Conservation (phyloP, 2,888 invertebrate genomes). For the Agriopis aurantiaria region DNA sequence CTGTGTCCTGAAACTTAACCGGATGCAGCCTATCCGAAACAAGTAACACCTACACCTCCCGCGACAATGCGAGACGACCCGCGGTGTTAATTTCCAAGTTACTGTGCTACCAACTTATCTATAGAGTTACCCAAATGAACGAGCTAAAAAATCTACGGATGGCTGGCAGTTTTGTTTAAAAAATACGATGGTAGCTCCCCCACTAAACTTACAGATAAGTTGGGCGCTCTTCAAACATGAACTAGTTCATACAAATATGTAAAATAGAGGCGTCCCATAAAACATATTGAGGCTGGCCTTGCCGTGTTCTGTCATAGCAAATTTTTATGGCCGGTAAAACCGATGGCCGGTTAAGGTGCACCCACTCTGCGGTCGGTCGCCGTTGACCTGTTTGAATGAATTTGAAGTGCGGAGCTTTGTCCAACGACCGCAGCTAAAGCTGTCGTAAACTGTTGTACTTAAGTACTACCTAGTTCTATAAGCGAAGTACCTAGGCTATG, state of each 20-base stretch:
- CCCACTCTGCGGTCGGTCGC: slow-evolving; percentile 14
- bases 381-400: slow-evolving; percentile 11
- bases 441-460: too few relatives aligned
- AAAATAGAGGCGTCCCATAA: slow-evolving; percentile 42
- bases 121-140: not conserved
- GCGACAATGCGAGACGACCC: slow-evolving; percentile 15
- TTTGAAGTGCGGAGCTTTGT: not conserved
- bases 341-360: slow-evolving; percentile 35
- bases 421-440: too few relatives aligned
- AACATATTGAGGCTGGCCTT: slow-evolving; percentile 27
- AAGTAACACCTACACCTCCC: slow-evolving; percentile 19
- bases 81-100: slow-evolving; percentile 21
- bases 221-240: slow-evolving; percentile 15
- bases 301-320: slow-evolving; percentile 41
- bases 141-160: not conserved
- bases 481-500: too few relatives aligned
- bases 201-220: not conserved
- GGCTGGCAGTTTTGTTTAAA: not conserved
- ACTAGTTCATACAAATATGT: slow-evolving; percentile 40
- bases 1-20: slow-evolving; percentile 1
- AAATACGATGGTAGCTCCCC: not conserved
- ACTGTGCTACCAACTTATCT: not conserved
- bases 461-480: too few relatives aligned
- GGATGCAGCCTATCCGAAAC: slow-evolving; percentile 16
- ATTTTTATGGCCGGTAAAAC: slow-evolving; percentile 47